phyloP scores from a whole-genome alignment of 2,888 invertebrate genomes.

The Scaptomyza caliginosa region DNA sequence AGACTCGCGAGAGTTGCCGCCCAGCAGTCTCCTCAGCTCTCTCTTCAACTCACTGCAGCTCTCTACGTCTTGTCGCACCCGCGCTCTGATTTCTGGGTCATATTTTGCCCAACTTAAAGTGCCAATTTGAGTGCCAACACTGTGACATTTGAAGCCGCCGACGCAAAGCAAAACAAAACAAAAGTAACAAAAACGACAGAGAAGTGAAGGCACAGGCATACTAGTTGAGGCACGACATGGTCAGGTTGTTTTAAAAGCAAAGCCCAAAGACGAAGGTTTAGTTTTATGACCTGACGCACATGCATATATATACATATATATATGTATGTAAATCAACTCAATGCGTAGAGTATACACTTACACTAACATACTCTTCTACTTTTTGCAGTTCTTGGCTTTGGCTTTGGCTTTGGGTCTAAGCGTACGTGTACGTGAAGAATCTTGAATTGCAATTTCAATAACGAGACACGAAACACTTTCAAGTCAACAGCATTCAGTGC shows the following conservation, averaged over 20 bases:
- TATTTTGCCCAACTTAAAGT: constrained; percentile 69
- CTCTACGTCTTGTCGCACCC: constrained; percentile 42
- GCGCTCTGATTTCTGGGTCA: constrained; percentile 73
- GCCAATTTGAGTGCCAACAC: constrained; percentile 51
- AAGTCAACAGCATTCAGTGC: constrained; percentile 46
- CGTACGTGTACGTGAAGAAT: constrained; percentile 73
- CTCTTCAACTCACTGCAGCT: constrained; percentile 25
- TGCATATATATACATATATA: not conserved
- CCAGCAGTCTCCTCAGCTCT: constrained; percentile 39
- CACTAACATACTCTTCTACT: not conserved
- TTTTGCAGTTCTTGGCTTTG: not conserved
- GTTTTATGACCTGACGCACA: constrained; percentile 58
- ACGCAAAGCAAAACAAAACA: constrained; percentile 28
- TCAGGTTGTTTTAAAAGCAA: constrained; percentile 73
- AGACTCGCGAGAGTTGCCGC: constrained; percentile 34
- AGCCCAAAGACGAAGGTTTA: constrained; percentile 46
- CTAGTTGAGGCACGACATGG: constrained; percentile 63
- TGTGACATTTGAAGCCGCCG: constrained; percentile 73
- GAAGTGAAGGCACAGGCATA: constrained; percentile 6
- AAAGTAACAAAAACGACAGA: constrained; percentile 33
- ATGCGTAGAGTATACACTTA: constrained; percentile 35
- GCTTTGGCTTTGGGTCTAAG: not conserved
- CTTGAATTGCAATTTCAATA: constrained; percentile 77
- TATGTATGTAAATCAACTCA: constrained; percentile 70
- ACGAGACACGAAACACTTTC: constrained; percentile 76